Conservation (phyloP, 2,113 vertebrate species). For the Ellobius talpinus region DNA sequence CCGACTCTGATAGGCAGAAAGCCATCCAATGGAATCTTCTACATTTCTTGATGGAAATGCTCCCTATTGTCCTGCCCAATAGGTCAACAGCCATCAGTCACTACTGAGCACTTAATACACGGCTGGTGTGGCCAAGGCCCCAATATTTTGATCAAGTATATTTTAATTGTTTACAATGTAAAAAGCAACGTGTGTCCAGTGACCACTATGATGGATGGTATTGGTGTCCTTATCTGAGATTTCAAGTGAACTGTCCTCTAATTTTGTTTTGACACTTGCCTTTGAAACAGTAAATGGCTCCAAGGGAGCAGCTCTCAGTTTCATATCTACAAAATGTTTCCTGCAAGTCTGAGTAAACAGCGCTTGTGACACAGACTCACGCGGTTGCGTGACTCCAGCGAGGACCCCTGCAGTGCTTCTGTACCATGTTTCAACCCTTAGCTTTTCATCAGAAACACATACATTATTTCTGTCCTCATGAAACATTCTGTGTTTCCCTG, state of each 20-base stretch:
- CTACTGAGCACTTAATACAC: background rate
- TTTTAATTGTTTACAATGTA: background rate
- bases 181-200: too few species aligned
- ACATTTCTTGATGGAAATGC: background rate
- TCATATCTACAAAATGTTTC: background rate
- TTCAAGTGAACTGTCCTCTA: background rate
- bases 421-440: background rate
- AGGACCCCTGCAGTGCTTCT: background rate
- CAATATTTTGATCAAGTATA: background rate
- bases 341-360: background rate
- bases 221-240: too few species aligned
- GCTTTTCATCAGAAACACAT: background rate
- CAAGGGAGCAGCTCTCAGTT: constrained; percentile 17
- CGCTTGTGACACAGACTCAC: background rate
- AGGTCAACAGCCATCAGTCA: background rate
- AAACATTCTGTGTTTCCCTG: background rate
- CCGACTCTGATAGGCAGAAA: background rate
- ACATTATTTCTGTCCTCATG: background rate
- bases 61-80: background rate
- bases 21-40: background rate
- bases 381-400: background rate
- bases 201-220: background rate
- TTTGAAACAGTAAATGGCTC: background rate
- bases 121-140: background rate
- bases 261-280: background rate